Evolutionary conservation across 2,797 vertebrate species (phyloP), one percentile per base, ranked within the genome.

Genomic region (Typhlichthys subterraneus): DNA sequence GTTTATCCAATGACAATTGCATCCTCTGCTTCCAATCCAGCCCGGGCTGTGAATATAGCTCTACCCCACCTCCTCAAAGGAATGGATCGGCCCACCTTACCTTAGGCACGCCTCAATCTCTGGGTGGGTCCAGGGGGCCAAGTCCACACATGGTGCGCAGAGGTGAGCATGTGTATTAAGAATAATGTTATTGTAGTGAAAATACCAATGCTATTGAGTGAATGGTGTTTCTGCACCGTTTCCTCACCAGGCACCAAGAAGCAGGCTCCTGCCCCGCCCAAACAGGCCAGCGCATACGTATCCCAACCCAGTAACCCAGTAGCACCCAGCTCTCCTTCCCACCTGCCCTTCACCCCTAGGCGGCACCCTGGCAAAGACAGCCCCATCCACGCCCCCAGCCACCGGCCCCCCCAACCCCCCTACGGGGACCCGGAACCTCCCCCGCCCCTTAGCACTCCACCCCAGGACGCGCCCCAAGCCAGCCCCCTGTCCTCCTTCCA

Each of bases 321-420:
- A 46, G 38, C 66, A 7, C 46, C 86, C 0, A 2, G 70, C 42
- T 80, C 84, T 31, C 14, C 67, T 8, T 66, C 85, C 57, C 57
- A 91, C 33, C 91, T 91, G 12, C 82, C 91, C 4, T 81, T 92
- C 1, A 61, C 70, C 0, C 93, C 93, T 4, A 92, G 97, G 7
- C 92, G 96, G 57, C 85, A 89, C 11, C 86, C 93, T 38, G 87
- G 89, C 84, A 95, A 89, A 87, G 92, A 94, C 0, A 70, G 87
- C 70, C 88, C 87, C 0, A 92, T 97, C 59, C 96, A 97, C 0
- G 95, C 95, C 0, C 97, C 97, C n/a, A 95, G 12, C 81, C 97
- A 97, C 73, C 97, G 96, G 0, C 97, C 97, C 0, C 97, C 97
- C 0, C 96, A 98, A 73, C 97, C 85, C 17, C 75, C 97, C n/a